phyloP scores from a whole-genome alignment of 2,797 vertebrate genomes.

The Euthynnus affinis region DNA sequence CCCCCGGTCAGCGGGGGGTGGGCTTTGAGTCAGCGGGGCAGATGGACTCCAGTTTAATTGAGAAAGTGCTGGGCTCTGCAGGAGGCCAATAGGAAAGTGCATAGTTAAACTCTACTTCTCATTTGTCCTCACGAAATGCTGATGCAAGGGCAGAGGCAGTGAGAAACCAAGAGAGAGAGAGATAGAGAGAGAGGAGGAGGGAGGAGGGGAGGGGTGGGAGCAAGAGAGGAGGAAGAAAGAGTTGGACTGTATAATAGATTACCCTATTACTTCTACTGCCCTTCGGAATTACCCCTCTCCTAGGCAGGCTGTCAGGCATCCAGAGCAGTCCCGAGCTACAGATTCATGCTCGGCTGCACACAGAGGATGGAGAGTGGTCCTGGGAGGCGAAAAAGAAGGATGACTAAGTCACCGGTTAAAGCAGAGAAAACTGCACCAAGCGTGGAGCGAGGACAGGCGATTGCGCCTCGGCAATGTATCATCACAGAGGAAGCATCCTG shows the following conservation, averaged over 20 bases:
- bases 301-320: constrained; percentile 73
- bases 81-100: constrained; percentile 79
- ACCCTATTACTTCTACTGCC: constrained; percentile 86
- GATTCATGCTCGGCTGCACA: constrained; percentile 75
- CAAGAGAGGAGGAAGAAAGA: constrained; percentile 66
- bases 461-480: constrained; percentile 41
- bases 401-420: constrained; percentile 51
- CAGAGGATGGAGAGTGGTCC: constrained; percentile 65
- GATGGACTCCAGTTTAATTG: constrained; percentile 77
- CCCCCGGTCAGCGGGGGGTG: constrained; percentile 24
- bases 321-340: constrained; percentile 61
- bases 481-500: constrained; percentile 48
- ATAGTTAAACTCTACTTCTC: constrained; percentile 83
- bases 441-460: constrained; percentile 41
- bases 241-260: constrained; percentile 85
- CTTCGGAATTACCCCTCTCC: constrained; percentile 79
- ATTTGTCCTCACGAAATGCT: constrained; percentile 85
- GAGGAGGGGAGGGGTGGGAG: constrained; percentile 17
- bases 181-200: not conserved
- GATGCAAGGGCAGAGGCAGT: constrained; percentile 82
- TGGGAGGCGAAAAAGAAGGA: constrained; percentile 63
- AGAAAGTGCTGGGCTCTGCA: constrained; percentile 84
- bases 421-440: constrained; percentile 50
- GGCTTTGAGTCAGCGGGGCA: constrained; percentile 71
- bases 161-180: constrained; percentile 49